These are phyloP conservation scores for Prostheceraeus crozeri DNA, from an alignment of 2,888 invertebrate genomes.

Conservation along the genomic window DNA sequence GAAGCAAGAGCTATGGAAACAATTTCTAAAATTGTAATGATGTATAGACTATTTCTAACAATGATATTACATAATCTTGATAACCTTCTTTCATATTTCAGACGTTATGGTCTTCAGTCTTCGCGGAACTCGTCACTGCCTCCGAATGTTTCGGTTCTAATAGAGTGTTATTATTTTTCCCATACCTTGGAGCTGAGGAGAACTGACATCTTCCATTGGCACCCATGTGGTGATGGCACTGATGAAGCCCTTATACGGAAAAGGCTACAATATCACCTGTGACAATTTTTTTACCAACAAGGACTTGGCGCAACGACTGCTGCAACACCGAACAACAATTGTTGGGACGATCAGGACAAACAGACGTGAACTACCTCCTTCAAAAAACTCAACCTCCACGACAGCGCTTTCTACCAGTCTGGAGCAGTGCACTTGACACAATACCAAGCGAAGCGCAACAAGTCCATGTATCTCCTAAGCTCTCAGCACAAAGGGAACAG, in stretches of 20 bases:
- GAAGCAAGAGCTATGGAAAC: no score
- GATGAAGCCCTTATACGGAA: slow-evolving; percentile 17
- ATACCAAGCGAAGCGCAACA: slow-evolving; percentile 22
- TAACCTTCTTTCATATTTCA: no score
- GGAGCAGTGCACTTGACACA: slow-evolving; percentile 24
- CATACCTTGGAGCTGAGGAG: no score
- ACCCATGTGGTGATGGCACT: slow-evolving; percentile 4
- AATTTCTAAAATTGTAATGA: no score
- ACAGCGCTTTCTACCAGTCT: slow-evolving; percentile 22
- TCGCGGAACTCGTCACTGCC: no score
- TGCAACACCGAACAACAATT: slow-evolving; percentile 21
- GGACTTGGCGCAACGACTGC: slow-evolving; percentile 15
- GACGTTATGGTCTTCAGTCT: no score
- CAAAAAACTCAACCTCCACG: slow-evolving; percentile 21
- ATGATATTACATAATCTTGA: no score
- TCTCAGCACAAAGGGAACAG: no score
- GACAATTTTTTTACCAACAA: slow-evolving; percentile 24
- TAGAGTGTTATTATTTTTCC: no score
- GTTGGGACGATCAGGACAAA: slow-evolving; percentile 22
- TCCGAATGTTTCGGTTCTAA: no score
- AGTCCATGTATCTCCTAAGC: slow-evolving; percentile 22
- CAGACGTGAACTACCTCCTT: slow-evolving; percentile 18
- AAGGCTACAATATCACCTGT: slow-evolving; percentile 25
- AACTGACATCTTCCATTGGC: neutral
- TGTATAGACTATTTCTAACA: no score